Conservation (phyloP, 2,888 invertebrate species). For the Volucella inflata region DNA sequence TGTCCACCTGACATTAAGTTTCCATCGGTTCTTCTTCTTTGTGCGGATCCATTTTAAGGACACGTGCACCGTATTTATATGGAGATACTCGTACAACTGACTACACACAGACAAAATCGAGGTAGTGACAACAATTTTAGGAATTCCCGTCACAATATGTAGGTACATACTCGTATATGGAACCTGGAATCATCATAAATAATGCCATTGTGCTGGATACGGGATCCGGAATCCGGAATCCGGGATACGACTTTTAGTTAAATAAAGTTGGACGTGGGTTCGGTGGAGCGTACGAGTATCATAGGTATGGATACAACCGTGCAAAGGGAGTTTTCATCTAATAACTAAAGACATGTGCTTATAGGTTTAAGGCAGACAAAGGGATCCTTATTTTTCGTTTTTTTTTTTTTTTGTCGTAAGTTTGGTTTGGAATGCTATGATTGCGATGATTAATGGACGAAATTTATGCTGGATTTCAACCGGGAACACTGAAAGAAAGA, state of each 20-base stretch:
- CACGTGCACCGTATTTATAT: background rate
- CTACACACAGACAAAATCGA: background rate
- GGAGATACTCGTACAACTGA: background rate
- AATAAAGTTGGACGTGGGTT: background rate
- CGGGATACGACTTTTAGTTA: slow-evolving; percentile 2
- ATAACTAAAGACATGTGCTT: slow-evolving; percentile 49
- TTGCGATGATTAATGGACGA: slow-evolving; percentile 48
- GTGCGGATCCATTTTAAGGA: too few species aligned
- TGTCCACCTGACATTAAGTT: slow-evolving; percentile 52
- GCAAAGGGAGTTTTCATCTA: slow-evolving; percentile 22
- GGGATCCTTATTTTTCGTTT: too few species aligned
- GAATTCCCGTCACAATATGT: slow-evolving; percentile 33
- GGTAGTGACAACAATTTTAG: slow-evolving; percentile 7
- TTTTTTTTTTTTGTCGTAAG: background rate
- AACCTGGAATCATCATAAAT: slow-evolving; percentile 45
- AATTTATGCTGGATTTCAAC: background rate
- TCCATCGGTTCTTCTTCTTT: background rate
- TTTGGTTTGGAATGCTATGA: slow-evolving; percentile 33
- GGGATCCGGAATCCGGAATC: too few species aligned
- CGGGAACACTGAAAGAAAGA: background rate
- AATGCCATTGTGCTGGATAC: slow-evolving; percentile 38
- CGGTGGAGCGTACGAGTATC: slow-evolving; percentile 3
- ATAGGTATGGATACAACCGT: background rate
- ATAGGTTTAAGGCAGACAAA: slow-evolving; percentile 41
- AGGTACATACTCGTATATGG: slow-evolving; percentile 37